Base-by-base conservation (phyloP, 2,888 invertebrate genomes). In the Tyria jacobaeae region DNA sequence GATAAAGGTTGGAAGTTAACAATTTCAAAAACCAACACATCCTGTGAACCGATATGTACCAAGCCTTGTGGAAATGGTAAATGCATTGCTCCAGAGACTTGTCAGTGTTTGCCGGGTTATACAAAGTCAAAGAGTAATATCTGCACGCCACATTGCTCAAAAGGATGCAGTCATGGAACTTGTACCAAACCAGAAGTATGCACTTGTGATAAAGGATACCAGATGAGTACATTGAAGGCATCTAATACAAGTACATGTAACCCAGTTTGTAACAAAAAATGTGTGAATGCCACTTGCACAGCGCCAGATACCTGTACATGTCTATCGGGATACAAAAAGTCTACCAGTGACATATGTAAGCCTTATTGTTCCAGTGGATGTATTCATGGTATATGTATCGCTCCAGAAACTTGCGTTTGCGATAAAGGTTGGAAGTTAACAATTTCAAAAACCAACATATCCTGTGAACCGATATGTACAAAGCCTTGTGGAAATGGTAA, bases 351-450 rank as follows among this genome's bases (percentile, higher is more conserved):
- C 6, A 3, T 3, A 4, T 27, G 27, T 27, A 27, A 27, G 6
- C 82, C 79, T 5, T n/a, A 65, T 49, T 82, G 82, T 60, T 61
- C 66, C 3, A 57, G 61, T 31, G 69, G 56, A 4, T 82, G 82
- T 53, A 14, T 21, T 6, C 68, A 72, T 57, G 81, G 77, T 3
- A 66, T 41, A 59, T 81, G 80, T 44, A 52, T 78, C 9, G 57
- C 70, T 61, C 80, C 79, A 25, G 66, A 73, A 21, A 47, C 48
- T 2, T 80, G 80, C 21, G 62, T 63, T 15, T 80, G 80, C 14
- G 56, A 80, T 15, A 37, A 52, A 25, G 71, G 71, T 34, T 71
- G 68, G 68, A 34, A 34, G 31, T 15, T 60, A 24, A 7, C 31
- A 17, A 24, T 35, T 1, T 12, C n/a, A 12, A 52, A 47, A 5